Base-by-base conservation (phyloP, 2,797 vertebrate species). In the Parotocinclus haroldoi region DNA sequence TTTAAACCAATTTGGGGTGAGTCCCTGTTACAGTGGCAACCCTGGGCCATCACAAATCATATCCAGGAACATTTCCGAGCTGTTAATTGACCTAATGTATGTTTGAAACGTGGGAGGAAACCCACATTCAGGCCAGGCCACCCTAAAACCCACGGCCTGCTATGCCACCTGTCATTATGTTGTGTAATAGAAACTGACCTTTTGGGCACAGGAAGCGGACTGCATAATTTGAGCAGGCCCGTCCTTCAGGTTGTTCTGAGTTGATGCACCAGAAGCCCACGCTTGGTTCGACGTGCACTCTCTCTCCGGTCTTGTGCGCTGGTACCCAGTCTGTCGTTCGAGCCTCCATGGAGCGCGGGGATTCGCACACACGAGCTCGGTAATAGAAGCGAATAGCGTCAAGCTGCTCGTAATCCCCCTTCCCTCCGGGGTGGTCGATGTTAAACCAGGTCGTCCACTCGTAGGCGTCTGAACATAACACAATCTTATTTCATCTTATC, bases 401-500 rank as follows among this genome's bases (percentile, higher is more conserved):
- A 75, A 95, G 84, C 67, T 91, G 89, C 72, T 96, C 94, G 0
- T 91, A 93, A 84, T 96, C 95, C 4, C 94, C 94, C 13, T 82
- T 87, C 9, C 94, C 93, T 3, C 93, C 93, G 0, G 95, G 94
- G 72, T 95, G 94, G 75, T 96, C 93, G 1, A 95, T 87, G 61
- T 96, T 96, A 78, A 96, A 95, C 95, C 95, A 97, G 0, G 91
- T 87, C 7, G 92, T 95, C 94, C 94, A 96, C 57, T 91, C 87
- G 0, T 84, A 84, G 19, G 87, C 80, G 63, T 83, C 94, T 96
- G 27, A 27, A 27, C 27, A 27, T n/a, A n/a, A n/a, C n/a, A n/a
- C n/a, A n/a, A n/a, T n/a, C n/a, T n/a, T n/a, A n/a, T n/a, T n/a
- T n/a, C n/a, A n/a, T n/a, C n/a, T n/a, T n/a, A n/a, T n/a, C n/a